Conservation (phyloP, 2,797 vertebrate species). For the Brachyalestes nurse region DNA sequence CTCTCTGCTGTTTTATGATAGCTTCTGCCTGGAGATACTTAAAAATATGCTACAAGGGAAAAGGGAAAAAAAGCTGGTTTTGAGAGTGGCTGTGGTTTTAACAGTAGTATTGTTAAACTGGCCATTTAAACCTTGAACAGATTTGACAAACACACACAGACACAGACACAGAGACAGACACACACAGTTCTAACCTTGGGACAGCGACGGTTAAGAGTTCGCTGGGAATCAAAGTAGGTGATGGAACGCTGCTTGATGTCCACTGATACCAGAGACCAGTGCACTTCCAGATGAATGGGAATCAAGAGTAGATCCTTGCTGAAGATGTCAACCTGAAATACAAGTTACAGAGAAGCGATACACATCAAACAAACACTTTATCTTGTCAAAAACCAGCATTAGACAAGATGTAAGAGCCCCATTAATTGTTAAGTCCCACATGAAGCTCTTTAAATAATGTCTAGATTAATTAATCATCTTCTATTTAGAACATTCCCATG, state of each 20-base stretch:
- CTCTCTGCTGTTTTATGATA: slow-evolving; percentile 87
- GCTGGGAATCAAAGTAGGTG: slow-evolving; percentile 94
- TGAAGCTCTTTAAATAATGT: neutral
- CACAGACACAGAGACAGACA: too few relatives aligned
- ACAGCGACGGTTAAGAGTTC: slow-evolving; percentile 92
- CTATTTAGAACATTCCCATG: neutral
- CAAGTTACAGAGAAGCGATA: neutral
- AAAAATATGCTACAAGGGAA: slow-evolving; percentile 86
- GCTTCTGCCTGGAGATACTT: slow-evolving; percentile 94
- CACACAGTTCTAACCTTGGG: slow-evolving; percentile 82
- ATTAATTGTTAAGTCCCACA: neutral
- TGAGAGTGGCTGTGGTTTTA: neutral
- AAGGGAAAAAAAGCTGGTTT: slow-evolving; percentile 16
- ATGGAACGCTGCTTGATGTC: slow-evolving; percentile 85
- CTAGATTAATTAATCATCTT: too few relatives aligned
- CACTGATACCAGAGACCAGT: slow-evolving; percentile 93
- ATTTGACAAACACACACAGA: neutral
- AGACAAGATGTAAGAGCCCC: neutral
- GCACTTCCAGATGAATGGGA: slow-evolving; percentile 94
- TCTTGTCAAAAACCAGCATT: neutral
- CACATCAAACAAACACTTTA: neutral
- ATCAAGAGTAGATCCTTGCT: slow-evolving; percentile 91
- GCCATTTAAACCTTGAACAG: neutral
- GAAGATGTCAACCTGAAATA: slow-evolving; percentile 90
- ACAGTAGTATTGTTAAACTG: too few relatives aligned